Evolutionary conservation across 2,888 invertebrate genomes (phyloP).

Genomic region (Agonopterix alstromeriana): DNA sequence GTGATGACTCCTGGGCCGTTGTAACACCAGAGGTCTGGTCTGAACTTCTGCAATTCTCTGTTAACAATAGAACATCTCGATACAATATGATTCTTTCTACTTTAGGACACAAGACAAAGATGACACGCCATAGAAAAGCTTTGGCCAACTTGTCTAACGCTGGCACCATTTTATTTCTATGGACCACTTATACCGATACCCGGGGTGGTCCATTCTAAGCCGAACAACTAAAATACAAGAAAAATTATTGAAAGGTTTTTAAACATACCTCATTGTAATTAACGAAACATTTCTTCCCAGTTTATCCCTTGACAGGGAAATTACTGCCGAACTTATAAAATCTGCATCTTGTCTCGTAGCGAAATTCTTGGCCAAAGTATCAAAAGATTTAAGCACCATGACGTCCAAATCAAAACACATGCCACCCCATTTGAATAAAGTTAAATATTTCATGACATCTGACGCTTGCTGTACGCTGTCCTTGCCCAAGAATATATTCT

Average conservation of each 20-base stretch:
- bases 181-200: no score
- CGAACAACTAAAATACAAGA: no score
- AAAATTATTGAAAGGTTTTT: no score
- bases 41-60: no score
- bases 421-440: constrained; percentile 83
- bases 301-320: constrained; percentile 63
- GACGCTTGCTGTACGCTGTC: constrained; percentile 45
- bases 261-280: no score
- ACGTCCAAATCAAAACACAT: constrained; percentile 85
- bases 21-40: constrained; percentile 57
- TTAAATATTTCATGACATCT: constrained; percentile 78
- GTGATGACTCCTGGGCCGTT: constrained; percentile 81
- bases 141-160: no score
- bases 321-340: constrained; percentile 77
- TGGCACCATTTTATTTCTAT: no score
- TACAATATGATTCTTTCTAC: no score
- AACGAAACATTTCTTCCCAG: constrained; percentile 9
- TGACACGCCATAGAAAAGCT: no score
- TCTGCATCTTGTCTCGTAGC: constrained; percentile 74
- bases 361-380: constrained; percentile 67
- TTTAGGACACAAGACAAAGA: no score
- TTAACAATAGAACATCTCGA: no score
- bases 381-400: constrained; percentile 76
- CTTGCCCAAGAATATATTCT: not conserved
- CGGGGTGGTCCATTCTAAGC: no score